These are phyloP conservation scores for Anoplius nigerrimus DNA, from an alignment of 2,888 invertebrate species.

Conservation along the genomic window DNA sequence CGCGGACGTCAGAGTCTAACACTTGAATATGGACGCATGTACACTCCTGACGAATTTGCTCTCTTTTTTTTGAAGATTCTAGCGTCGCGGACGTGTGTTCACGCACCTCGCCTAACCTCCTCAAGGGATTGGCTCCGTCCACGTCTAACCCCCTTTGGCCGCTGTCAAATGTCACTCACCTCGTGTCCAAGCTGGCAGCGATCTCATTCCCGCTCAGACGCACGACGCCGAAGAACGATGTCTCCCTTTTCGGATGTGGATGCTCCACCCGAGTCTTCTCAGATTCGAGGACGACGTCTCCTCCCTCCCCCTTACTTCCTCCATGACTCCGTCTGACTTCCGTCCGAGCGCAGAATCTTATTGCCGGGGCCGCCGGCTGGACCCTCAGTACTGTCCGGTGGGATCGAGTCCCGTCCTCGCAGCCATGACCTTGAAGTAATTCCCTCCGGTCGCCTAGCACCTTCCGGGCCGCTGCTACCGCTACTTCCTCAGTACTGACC, in stretches of 20 bases:
- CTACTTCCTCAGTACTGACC: conserved; percentile 65
- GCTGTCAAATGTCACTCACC: no score
- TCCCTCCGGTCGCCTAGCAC: conserved; percentile 36
- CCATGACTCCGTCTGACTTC: conserved; percentile 46
- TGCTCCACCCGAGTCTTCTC: conserved; percentile 71
- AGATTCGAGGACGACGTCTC: conserved; percentile 71
- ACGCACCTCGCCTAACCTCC: no score
- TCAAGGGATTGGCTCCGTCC: no score
- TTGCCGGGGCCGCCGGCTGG: conserved; percentile 22
- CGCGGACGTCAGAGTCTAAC: no score
- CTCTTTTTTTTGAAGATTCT: no score
- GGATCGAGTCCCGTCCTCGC: conserved; percentile 64
- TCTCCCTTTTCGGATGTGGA: conserved; percentile 73
- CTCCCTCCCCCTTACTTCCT: conserved; percentile 66
- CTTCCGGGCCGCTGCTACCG: conserved; percentile 51
- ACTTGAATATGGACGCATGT: no score
- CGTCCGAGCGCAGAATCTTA: conserved; percentile 22
- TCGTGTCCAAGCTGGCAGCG: no score
- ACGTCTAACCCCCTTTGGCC: no score
- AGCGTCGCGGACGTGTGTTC: no score
- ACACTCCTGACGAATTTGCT: no score
- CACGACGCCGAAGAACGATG: conserved; percentile 43
- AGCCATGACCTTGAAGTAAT: conserved; percentile 65
- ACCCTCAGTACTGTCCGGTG: conserved; percentile 67
- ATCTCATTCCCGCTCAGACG: no score